Conservation (phyloP, 1,140 invertebrate species). For the Neotoxoptera formosana region DNA sequence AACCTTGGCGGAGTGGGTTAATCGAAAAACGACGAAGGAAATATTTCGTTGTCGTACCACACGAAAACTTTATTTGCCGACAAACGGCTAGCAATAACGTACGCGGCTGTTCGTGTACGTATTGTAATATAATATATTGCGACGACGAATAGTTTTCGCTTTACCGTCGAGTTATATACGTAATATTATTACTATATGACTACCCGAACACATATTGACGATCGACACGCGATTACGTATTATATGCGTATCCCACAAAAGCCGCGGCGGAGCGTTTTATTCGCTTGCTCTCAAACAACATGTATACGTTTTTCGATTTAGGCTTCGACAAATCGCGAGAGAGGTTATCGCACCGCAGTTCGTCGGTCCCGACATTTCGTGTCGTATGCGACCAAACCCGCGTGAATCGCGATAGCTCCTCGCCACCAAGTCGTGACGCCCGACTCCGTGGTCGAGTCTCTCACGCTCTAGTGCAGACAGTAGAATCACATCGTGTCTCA, state of each 20-base stretch:
- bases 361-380: neutral
- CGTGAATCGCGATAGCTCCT: too few species aligned
- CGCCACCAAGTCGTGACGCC: neutral
- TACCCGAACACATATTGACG: neutral
- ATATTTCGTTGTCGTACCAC: neutral
- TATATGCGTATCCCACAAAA: neutral
- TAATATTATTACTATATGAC: neutral
- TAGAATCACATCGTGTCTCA: neutral
- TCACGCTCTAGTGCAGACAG: neutral
- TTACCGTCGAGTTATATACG: neutral
- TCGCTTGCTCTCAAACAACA: neutral
- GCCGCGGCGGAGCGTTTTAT: neutral
- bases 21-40: neutral
- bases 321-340: neutral
- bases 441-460: neutral
- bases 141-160: neutral
- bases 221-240: neutral
- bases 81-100: too few species aligned
- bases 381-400: neutral
- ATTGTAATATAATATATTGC: neutral
- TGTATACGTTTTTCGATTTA: neutral
- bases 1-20: neutral
- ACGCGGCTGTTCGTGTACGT: neutral
- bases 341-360: neutral
- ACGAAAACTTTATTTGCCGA: neutral